Evolutionary conservation across 1,140 invertebrate genomes (phyloP), one percentile per base, ranked within the genome.

Genomic region (Camponotus pennsylvanicus): DNA sequence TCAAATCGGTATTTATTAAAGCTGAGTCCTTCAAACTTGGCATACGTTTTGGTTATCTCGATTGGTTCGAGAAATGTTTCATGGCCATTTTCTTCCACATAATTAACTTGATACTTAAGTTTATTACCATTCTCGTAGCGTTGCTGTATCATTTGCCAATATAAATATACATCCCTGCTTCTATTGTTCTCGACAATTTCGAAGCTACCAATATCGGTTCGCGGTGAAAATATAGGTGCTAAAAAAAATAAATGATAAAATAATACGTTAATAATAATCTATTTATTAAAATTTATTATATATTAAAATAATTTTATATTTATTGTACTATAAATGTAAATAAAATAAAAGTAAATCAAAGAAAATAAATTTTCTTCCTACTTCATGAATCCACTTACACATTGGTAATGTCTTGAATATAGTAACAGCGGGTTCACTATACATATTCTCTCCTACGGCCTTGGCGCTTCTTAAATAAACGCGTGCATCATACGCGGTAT

Each of bases 61-160:
- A 91, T 92, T 3, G 95, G 95, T 63, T 59, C 69, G n/a, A 91
- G 69, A 55, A 37, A 2, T 27, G 93, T 32, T 18, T 86, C 91
- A 18, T 80, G 45, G 3, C 94, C 93, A 86, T 94, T 93, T 76
- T 95, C 95, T 75, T 95, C 91, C 0, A 95, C 92, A 32, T 90
- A 70, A 52, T 93, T 87, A 42, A 95, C 89, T 15, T 91, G 85
- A 87, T 95, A 96, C 27, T 87, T 93, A 90, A 96, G 96, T 75
- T 96, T 94, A 32, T 95, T 94, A 7, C 96, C 96, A 91, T 96
- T 96, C 67, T 97, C 95, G 82, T 96, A 94, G 90, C 96, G 96
- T 9, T 95, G 93, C 37, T 96, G 95, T 69, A 97, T 96, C 76
- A 96, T 95, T 92, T 97, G 96, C 97, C 97, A 97, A 92, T 97